Evolutionary conservation across 2,888 invertebrate genomes (phyloP).

Genomic region (Lingula anatina): DNA sequence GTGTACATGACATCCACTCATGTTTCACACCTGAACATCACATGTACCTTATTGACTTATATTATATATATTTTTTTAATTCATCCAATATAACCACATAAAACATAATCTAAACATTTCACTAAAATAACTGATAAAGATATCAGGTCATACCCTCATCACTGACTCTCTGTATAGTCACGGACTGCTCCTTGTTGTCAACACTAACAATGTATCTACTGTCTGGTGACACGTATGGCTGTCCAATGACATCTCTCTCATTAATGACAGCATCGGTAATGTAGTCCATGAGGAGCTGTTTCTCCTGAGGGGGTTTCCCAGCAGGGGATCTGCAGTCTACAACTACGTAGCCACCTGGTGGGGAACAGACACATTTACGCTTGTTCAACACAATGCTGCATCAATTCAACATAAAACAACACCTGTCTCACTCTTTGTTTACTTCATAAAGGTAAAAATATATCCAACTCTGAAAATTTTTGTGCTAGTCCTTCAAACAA

Average conservation of each 20-base stretch:
- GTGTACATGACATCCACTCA: too few relatives aligned
- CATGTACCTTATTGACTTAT: too few relatives aligned
- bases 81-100: too few relatives aligned
- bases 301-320: conserved; percentile 58
- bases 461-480: too few relatives aligned
- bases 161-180: conserved; percentile 61
- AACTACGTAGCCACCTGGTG: conserved; percentile 66
- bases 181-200: conserved; percentile 57
- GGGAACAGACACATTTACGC: neutral
- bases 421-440: too few relatives aligned
- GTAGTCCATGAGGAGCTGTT: conserved; percentile 66
- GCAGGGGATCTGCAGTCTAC: conserved; percentile 67
- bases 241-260: conserved; percentile 23
- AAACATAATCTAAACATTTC: neutral
- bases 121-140: neutral
- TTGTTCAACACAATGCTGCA: too few relatives aligned
- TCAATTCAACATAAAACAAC: too few relatives aligned
- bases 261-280: conserved; percentile 59
- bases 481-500: too few relatives aligned
- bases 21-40: too few relatives aligned
- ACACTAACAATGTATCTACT: conserved; percentile 66
- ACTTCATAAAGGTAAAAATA: too few relatives aligned
- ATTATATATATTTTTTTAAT: too few relatives aligned
- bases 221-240: conserved; percentile 66
- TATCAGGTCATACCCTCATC: conserved; percentile 56